phyloP scores from a whole-genome alignment of 2,888 invertebrate species.

The Ephialtes manifestator region DNA sequence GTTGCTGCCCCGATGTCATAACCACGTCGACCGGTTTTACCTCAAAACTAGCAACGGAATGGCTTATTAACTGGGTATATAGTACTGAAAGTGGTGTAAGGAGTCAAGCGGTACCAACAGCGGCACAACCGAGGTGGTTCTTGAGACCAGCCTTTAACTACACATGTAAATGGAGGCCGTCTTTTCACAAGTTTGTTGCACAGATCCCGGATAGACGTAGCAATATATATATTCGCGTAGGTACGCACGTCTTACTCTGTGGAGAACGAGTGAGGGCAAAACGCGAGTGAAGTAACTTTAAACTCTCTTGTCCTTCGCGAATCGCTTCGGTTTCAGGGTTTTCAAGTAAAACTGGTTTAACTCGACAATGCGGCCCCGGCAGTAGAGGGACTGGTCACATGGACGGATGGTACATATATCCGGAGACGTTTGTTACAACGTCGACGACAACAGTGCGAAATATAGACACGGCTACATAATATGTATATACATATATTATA shows the following conservation, averaged over 20 bases:
- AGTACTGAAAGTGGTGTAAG: conserved; percentile 29
- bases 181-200: conserved; percentile 1
- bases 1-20: conserved; percentile 71
- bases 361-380: conserved; percentile 43
- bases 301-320: conserved; percentile 73
- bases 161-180: conserved; percentile 32
- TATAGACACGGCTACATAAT: neutral
- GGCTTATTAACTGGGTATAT: conserved; percentile 48
- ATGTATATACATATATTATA: neutral
- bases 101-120: conserved; percentile 59
- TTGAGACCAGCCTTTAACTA: neutral
- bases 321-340: conserved; percentile 76
- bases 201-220: neutral
- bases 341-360: conserved; percentile 66
- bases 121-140: conserved; percentile 45
- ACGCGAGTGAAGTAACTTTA: conserved; percentile 60
- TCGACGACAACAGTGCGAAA: conserved; percentile 23
- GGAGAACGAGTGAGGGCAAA: conserved; percentile 8
- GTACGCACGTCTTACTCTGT: neutral
- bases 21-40: conserved; percentile 72
- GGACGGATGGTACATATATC: conserved; percentile 18
- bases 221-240: neutral
- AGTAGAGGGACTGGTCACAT: conserved; percentile 3
- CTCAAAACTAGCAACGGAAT: conserved; percentile 69
- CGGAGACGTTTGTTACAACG: conserved; percentile 56